Evolutionary conservation across 1,140 invertebrate genomes (phyloP), one percentile per base, ranked within the genome.

Genomic region (Cyphomyrmex costatus): DNA sequence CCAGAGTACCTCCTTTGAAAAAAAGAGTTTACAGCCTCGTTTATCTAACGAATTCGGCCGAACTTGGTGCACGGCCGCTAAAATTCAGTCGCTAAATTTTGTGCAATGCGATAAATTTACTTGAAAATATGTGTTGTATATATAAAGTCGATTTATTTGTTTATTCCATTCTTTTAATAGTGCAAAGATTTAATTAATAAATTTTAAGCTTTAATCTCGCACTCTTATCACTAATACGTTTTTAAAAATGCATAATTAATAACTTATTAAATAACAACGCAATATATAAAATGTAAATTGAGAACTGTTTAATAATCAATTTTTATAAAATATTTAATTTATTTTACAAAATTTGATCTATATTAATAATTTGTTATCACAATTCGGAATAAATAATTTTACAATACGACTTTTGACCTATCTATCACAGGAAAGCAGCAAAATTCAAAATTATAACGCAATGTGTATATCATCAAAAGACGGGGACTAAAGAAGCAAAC

Each of bases 1-100:
- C 80, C 65, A 86, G 82, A 77, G 66, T 74, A 84, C 79, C 79
- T 90, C 86, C 85, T 88, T 86, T 80, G 63, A 82, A 90, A 83
- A 68, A 85, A 89, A 89, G 83, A 77, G 86, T 86, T 90, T 74
- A 53, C 88, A 51, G 56, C 46, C 82, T 82, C 66, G 77, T 88
- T 88, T 86, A 88, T 88, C 86, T 56, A 83, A 70, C 58, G n/a
- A 42, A 46, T 42, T 49, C 56, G 19, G 16, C 63, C 10, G 4
- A 70, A 70, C 68, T 61, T 27, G 53, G 36, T 73, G 51, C 21
- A 30, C 51, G 63, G 46, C 53, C 73, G 24, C 7, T 42, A 36
- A 51, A 30, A 61, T 33, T 49, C 82, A 14, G 56, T 49, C 42
- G n/a, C 21, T 42, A 42, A 65, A 78, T 65, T 78, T 36, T 70